phyloP scores from a whole-genome alignment of 2,888 invertebrate genomes.

The Andrena haemorrhoa region DNA sequence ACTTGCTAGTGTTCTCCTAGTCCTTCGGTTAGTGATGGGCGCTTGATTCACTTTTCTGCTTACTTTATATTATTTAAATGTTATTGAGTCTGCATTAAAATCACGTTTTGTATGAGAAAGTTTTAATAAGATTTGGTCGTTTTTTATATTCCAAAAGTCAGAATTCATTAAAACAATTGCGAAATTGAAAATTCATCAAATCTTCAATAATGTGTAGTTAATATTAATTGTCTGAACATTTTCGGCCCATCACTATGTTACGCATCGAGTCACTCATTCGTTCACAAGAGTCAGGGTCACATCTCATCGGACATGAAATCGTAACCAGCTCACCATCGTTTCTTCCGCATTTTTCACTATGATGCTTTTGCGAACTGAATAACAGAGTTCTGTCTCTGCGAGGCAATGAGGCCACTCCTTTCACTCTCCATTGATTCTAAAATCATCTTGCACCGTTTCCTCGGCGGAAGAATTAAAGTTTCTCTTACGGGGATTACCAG shows the following conservation, averaged over 20 bases:
- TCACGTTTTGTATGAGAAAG: slow-evolving; percentile 2
- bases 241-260: slow-evolving; percentile 24
- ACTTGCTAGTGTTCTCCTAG: not conserved
- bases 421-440: slow-evolving; percentile 88
- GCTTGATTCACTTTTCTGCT: not conserved
- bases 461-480: slow-evolving; percentile 89
- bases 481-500: slow-evolving; percentile 86
- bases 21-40: slow-evolving; percentile 22
- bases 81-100: not conserved
- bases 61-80: not conserved
- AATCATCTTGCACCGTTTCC: slow-evolving; percentile 92
- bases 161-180: slow-evolving; percentile 3
- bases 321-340: slow-evolving; percentile 20
- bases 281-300: not conserved
- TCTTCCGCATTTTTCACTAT: slow-evolving; percentile 52
- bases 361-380: slow-evolving; percentile 93
- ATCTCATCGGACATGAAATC: slow-evolving; percentile 17
- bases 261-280: not conserved
- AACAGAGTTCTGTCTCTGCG: slow-evolving; percentile 89
- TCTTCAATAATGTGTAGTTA: not conserved
- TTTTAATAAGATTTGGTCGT: not conserved
- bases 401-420: slow-evolving; percentile 78
- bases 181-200: not conserved
- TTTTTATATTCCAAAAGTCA: not conserved
- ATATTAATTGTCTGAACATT: not conserved